Base-by-base conservation (phyloP, 1,140 invertebrate species). In the Sweltsa coloradensis region DNA sequence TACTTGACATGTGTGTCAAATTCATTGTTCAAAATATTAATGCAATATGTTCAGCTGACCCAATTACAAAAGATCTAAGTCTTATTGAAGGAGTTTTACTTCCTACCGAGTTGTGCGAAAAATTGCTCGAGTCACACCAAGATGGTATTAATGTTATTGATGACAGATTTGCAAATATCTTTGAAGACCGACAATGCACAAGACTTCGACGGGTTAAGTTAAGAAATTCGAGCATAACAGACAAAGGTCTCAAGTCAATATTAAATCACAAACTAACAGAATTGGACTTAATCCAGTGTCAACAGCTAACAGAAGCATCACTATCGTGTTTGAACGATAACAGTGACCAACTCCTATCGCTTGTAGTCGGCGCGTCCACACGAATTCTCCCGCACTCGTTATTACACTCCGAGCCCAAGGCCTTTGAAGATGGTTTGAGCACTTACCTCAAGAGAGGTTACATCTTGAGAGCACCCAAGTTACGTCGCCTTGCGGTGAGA, bases 221-320 rank as follows among this genome's bases (percentile, higher is more conserved):
- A 47, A 65, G 74, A 39, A 76, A 83, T 55, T 77, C 79, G n/a
- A 68, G 70, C 7, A 70, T 92, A 13, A 78, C 76, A 9, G 79
- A 86, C 57, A 64, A 70, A 34, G 76, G 79, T n/a, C 63, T 91
- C 4, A 62, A 71, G 43, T 73, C 74, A 14, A 59, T 93, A 21
- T 65, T 82, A 56, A 68, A 66, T 14, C 88, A 92, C 60, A 73
- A 80, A 45, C 67, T 88, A 22, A 64, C 72, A 7, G 78, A 83
- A 49, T 61, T 93, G 34, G 80, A 87, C 50, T 67, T 92, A 45
- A 71, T 74, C 29, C 75, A 85, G 51, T 89, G 85, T 60, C 65
- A 68, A 34, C 70, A 73, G 39, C 60, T 89, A n/a, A 78, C 77
- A 0, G 62, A 70, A 41, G 58, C 64, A 2, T 73, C 74, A 7